Conservation (phyloP, 1,140 invertebrate genomes). For the Tribolium madens region DNA sequence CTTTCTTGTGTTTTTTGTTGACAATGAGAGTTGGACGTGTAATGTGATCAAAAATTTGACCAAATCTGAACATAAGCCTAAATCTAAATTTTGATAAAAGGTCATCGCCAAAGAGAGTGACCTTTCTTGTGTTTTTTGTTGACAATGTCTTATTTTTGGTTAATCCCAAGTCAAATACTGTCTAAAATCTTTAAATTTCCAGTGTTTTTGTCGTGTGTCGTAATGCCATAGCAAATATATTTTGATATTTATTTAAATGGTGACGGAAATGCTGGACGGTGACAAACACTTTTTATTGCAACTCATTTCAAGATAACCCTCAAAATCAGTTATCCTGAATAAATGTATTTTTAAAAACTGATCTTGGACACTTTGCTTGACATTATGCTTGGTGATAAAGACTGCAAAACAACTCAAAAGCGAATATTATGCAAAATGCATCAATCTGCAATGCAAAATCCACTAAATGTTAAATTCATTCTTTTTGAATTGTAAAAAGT, state of each 20-base stretch:
- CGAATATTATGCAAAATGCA: neutral
- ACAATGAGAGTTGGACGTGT: too few relatives aligned
- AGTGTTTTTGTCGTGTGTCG: neutral
- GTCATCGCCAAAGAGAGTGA: constrained; percentile 15
- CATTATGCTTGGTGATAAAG: constrained; percentile 18
- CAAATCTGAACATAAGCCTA: neutral
- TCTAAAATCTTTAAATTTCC: neutral
- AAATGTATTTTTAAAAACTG: constrained; percentile 43
- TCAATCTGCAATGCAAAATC: constrained; percentile 9
- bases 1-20: constrained; percentile 36
- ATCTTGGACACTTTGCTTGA: constrained; percentile 39
- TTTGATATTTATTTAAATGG: constrained; percentile 6
- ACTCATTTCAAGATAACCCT: constrained; percentile 29
- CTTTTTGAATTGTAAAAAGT: constrained; percentile 9
- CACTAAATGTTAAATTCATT: neutral
- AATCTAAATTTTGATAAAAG: constrained; percentile 35
- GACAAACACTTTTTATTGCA: neutral
- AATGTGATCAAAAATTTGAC: too few relatives aligned
- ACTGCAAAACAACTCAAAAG: neutral
- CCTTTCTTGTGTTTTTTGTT: constrained; percentile 39
- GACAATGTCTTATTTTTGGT: neutral
- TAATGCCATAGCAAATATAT: neutral
- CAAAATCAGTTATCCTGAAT: constrained; percentile 14
- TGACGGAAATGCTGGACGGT: neutral
- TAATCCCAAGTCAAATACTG: neutral